phyloP scores from a whole-genome alignment of 1,140 invertebrate species.

The Dysdera silvatica region DNA sequence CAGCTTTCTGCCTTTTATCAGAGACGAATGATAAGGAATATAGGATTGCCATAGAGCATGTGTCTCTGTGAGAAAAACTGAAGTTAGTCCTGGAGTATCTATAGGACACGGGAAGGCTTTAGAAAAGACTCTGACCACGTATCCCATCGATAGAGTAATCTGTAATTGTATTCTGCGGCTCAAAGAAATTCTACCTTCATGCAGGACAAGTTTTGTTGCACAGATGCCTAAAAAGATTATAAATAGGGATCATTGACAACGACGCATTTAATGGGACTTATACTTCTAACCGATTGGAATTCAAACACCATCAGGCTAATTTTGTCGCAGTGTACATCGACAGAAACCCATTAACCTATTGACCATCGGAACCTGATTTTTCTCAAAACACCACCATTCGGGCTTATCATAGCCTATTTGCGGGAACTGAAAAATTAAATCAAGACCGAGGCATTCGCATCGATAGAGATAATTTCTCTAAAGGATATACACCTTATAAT shows the following conservation, averaged over 20 bases:
- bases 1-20: neutral
- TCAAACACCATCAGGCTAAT: conserved; percentile 1
- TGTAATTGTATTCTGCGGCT: neutral
- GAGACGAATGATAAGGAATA: neutral
- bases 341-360: neutral
- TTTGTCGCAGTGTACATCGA: neutral
- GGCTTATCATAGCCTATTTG: neutral
- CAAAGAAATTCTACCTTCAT: neutral
- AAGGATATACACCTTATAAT: neutral
- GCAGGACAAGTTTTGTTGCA: conserved; percentile 8
- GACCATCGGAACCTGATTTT: neutral
- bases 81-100: neutral
- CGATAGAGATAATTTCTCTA: neutral
- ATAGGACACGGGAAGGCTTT: neutral
- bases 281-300: neutral
- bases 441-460: neutral
- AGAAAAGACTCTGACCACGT: neutral
- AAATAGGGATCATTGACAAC: neutral
- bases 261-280: conserved; percentile 1
- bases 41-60: neutral
- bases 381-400: neutral
- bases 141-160: neutral
- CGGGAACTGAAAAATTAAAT: neutral
- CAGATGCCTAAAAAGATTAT: neutral
- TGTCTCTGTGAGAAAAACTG: neutral